Percentiles rank a stretch among this genome's conserved stretches.
phyloP scores from a whole-genome alignment of 2,113 vertebrate species.

The Girardinichthys multiradiatus region DNA sequence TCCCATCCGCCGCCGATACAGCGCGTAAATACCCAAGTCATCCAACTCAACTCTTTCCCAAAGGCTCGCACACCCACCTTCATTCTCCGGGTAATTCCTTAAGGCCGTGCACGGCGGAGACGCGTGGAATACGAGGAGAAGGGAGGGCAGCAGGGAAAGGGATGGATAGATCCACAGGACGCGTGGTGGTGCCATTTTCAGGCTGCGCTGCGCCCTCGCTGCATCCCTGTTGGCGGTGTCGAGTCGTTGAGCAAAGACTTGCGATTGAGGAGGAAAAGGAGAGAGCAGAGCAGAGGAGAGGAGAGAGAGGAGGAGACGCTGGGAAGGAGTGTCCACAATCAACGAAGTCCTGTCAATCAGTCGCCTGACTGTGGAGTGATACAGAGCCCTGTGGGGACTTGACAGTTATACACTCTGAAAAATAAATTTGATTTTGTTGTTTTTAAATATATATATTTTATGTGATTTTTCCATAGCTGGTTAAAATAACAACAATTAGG shows the following conservation, averaged over 20 bases:
- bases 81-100: constrained; percentile 85
- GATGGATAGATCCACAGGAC: constrained; percentile 82
- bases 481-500: too few relatives aligned
- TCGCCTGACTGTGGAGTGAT: constrained; percentile 26
- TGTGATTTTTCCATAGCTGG: too few relatives aligned
- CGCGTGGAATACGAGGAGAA: constrained; percentile 68
- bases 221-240: constrained; percentile 80
- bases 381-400: constrained; percentile 36
- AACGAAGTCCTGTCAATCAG: constrained; percentile 78
- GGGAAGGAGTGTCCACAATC: constrained; percentile 74
- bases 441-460: too few relatives aligned
- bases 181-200: constrained; percentile 82
- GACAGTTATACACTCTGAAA: background rate
- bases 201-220: constrained; percentile 82
- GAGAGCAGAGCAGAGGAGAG: constrained; percentile 26
- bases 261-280: constrained; percentile 62
- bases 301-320: constrained; percentile 53
- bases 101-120: constrained; percentile 67
- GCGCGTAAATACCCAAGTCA: constrained; percentile 31
- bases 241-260: constrained; percentile 76
- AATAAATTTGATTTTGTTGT: background rate
- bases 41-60: constrained; percentile 7
- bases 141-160: constrained; percentile 57
- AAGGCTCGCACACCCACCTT: constrained; percentile 74
- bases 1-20: constrained; percentile 23